These are phyloP conservation scores for Catagonus wagneri DNA, from an alignment of 2,113 vertebrate genomes.

Conservation along the genomic window DNA sequence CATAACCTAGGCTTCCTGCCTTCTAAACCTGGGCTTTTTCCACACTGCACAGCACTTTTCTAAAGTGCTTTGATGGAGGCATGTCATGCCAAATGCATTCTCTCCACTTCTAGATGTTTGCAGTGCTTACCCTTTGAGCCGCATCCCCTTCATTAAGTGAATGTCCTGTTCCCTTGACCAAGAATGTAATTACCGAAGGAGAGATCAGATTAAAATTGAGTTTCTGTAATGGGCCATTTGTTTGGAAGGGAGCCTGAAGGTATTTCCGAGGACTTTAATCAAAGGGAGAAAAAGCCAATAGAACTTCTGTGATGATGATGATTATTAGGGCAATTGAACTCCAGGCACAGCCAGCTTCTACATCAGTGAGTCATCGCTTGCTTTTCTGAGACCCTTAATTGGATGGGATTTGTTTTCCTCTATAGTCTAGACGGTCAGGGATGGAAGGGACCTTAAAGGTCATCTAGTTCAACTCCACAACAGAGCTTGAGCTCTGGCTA, in stretches of 20 bases:
- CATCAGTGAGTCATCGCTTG: slow-evolving; percentile 79
- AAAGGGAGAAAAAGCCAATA: slow-evolving; percentile 78
- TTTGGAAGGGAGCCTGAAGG: slow-evolving; percentile 85
- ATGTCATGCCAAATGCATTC: slow-evolving; percentile 58
- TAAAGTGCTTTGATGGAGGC: slow-evolving; percentile 48
- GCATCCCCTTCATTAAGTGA: slow-evolving; percentile 73
- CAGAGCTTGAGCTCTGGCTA: slow-evolving; percentile 31
- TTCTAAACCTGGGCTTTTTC: background rate
- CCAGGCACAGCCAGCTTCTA: slow-evolving; percentile 78
- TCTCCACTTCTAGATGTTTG: slow-evolving; percentile 78
- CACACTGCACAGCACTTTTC: background rate
- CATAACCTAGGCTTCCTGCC: background rate
- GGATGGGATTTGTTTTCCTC: slow-evolving; percentile 84
- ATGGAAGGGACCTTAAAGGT: slow-evolving; percentile 68
- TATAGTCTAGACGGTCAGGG: slow-evolving; percentile 80
- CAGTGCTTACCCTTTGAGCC: slow-evolving; percentile 81
- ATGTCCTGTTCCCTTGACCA: slow-evolving; percentile 75
- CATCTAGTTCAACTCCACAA: slow-evolving; percentile 45
- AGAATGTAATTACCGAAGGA: slow-evolving; percentile 84
- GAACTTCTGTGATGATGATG: slow-evolving; percentile 78
- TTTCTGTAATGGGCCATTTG: slow-evolving; percentile 82
- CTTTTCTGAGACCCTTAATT: slow-evolving; percentile 80
- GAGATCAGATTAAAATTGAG: slow-evolving; percentile 84
- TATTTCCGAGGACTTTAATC: slow-evolving; percentile 83
- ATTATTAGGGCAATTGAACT: slow-evolving; percentile 85